Percentiles rank a stretch among this genome's conserved stretches.
These are phyloP conservation scores for Gryon sp. DNA, from an alignment of 1,140 invertebrate genomes.

Conservation along the genomic window DNA sequence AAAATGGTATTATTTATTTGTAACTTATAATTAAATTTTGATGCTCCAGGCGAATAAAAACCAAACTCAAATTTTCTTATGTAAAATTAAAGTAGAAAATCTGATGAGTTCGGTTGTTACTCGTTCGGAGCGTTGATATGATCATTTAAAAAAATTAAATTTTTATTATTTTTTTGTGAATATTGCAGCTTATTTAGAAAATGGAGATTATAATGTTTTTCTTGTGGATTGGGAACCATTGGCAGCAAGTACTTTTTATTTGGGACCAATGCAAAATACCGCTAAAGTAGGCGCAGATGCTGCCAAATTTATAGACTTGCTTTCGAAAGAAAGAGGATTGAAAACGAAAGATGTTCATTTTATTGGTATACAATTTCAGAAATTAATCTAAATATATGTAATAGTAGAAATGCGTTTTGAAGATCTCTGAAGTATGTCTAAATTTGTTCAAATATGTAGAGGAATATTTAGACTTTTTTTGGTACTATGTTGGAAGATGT, in stretches of 20 bases:
- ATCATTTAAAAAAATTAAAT: too few species aligned
- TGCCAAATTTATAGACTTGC: conserved; percentile 82
- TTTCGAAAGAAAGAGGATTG: conserved; percentile 80
- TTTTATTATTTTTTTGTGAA: background rate
- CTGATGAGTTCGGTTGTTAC: too few species aligned
- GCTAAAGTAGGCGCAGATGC: conserved; percentile 82
- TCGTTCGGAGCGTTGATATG: too few species aligned
- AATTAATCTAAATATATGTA: background rate
- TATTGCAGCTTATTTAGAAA: conserved; percentile 80
- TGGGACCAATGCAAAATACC: conserved; percentile 83
- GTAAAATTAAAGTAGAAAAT: too few species aligned
- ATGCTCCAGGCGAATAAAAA: too few species aligned
- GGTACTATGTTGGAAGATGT: too few species aligned
- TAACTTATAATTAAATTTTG: too few species aligned
- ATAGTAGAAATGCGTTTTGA: background rate
- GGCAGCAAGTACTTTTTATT: conserved; percentile 83
- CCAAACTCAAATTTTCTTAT: too few species aligned
- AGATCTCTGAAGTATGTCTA: too few species aligned
- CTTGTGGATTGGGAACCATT: conserved; percentile 84
- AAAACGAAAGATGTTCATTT: conserved; percentile 82
- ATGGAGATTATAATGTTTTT: conserved; percentile 83
- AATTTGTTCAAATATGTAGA: too few species aligned
- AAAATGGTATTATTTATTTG: conserved; percentile 68
- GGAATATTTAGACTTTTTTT: too few species aligned
- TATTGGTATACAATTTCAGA: conserved; percentile 79